Evolutionary conservation across 2,113 vertebrate species (phyloP), one percentile per base, ranked within the genome.

Genomic region (Petroica traversi): DNA sequence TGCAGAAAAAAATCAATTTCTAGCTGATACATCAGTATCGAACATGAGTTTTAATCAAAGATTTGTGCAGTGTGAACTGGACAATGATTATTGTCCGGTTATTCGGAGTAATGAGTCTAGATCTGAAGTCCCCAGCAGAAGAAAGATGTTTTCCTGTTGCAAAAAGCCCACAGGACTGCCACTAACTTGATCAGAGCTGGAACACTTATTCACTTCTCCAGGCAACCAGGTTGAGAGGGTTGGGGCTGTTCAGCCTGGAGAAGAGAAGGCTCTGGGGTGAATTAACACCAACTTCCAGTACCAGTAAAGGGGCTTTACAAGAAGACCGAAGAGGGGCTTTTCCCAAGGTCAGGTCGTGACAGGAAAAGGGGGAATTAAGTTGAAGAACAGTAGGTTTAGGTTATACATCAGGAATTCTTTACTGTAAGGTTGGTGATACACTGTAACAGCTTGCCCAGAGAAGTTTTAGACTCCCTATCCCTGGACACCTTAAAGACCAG

Each of bases 401-500:
- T 38, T 33, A 19, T 20, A 14, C 23, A 22, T 26, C 12, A 51
- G 26, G 11, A 67, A 58, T 43, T 67, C 6, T 67, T 67, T 43
- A 11, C 8, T 67, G 7, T 67, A 43, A 36, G 17, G 8, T 25
- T 49, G 8, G 4, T 17, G 51, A 57, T 31, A 41, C 13, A 34
- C 5, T n/a, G 10, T 19, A 19, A 33, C 19, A 45, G 9, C 19
- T 66, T 36, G 36, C n/a, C 6, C 25, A 20, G 31, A 43, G 12
- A 52, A 29, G 6, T 29, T 51, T 41, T 14, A 26, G 34, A 26
- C 4, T 48, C 9, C 14, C 10, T 11, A 33, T 36, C 4, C 13
- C 57, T 33, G 46, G 20, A 26, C 0, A 0, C 52, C 12, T 64
- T 36, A 31, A 58, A 58, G 31, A 51, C 11, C 31, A 36, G 11